Conservation (phyloP, 1,140 invertebrate genomes). For the Archivesica marissinica region DNA sequence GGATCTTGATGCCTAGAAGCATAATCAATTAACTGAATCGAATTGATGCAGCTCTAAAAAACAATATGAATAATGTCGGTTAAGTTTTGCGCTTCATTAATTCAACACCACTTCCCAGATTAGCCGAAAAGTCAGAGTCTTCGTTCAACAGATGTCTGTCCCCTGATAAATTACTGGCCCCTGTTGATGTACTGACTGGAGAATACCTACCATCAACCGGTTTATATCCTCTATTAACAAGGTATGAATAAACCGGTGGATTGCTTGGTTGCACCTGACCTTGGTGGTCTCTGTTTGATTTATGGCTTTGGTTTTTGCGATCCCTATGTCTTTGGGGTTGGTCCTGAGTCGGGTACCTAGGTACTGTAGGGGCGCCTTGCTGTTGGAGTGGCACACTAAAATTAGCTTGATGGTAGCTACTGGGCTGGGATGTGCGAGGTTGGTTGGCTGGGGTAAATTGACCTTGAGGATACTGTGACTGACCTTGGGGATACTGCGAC, state of each 20-base stretch:
- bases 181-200: conserved; percentile 56
- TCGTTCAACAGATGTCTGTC: conserved; percentile 49
- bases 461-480: conserved; percentile 49
- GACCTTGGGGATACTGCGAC: conserved; percentile 42
- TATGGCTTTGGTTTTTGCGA: neutral
- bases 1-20: no score
- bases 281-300: conserved; percentile 30
- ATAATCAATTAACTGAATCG: no score
- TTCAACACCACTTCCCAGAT: conserved; percentile 60
- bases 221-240: conserved; percentile 56
- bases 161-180: conserved; percentile 57
- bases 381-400: conserved; percentile 47
- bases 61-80: no score
- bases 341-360: neutral
- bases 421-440: conserved; percentile 12
- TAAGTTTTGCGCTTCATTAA: conserved; percentile 50
- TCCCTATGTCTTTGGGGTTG: neutral
- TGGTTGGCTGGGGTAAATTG: conserved; percentile 8
- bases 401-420: conserved; percentile 52
- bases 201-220: conserved; percentile 62
- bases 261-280: neutral
- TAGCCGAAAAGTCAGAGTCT: conserved; percentile 53
- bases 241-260: conserved; percentile 56
- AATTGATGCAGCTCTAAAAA: no score
- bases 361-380: neutral